Conservation (phyloP, 2,888 invertebrate species). For the Pammene aurita region DNA sequence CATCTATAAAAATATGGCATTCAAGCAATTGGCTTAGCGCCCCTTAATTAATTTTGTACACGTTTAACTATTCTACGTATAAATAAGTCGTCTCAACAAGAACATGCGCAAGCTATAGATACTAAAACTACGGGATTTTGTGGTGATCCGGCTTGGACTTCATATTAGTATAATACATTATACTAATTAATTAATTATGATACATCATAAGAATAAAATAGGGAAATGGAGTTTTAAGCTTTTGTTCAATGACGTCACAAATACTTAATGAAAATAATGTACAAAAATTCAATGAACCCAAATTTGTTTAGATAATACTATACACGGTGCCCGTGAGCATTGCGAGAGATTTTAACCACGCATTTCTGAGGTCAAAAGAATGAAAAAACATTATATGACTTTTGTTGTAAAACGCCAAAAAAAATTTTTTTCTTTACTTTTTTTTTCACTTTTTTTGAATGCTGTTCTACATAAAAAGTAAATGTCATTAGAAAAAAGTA, state of each 20-base stretch:
- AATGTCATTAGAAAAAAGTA: no score
- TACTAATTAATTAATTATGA: no score
- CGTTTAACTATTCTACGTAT: slow-evolving; percentile 54
- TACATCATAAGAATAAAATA: background rate
- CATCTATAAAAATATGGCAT: slow-evolving; percentile 66
- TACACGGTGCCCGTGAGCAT: no score
- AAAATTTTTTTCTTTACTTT: no score
- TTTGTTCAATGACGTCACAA: background rate
- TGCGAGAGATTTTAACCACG: no score
- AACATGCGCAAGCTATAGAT: slow-evolving; percentile 17
- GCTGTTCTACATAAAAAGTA: no score
- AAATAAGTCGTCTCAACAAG: slow-evolving; percentile 32
- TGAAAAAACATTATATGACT: no score
- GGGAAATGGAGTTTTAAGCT: background rate
- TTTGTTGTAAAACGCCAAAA: no score
- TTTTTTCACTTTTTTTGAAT: no score
- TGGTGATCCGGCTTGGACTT: slow-evolving; percentile 1
- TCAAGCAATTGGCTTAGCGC: slow-evolving; percentile 57
- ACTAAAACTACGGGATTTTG: slow-evolving; percentile 8
- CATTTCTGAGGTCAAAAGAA: no score
- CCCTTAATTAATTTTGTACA: slow-evolving; percentile 59
- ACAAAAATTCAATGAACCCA: background rate
- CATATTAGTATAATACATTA: no score
- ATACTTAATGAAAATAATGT: no score
- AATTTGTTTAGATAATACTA: background rate